Base-by-base conservation (phyloP, 2,113 vertebrate species). In the Lynx canadensis region DNA sequence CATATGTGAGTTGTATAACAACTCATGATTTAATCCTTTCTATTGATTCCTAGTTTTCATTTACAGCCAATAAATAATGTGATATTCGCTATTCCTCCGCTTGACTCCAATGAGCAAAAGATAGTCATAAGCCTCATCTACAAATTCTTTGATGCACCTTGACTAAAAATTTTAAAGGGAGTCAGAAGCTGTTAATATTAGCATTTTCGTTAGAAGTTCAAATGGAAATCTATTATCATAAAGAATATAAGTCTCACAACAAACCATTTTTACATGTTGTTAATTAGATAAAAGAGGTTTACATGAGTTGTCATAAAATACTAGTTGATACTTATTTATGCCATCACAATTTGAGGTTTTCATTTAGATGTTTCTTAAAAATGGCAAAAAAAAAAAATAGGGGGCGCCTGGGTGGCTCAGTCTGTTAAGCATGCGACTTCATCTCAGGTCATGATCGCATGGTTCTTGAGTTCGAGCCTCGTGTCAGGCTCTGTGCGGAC, bases 191-290 rank as follows among this genome's bases (percentile, higher is more conserved):
- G 0, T 29, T 57, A 86, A 97, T 23, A 15, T 76, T 69, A 66
- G 5, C 60, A 91, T 76, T 88, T 94, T 69, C 65, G 73, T 85
- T 66, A 95, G 11, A 92, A 95, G 68, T 2, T 50, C 91, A 68
- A 83, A 93, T 33, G 55, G 23, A 79, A 41, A 63, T 57, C 66
- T 81, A 50, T 50, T 74, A 7, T 50, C 36, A 85, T 12, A 19
- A 90, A 96, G 86, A 79, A 85, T 41, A 8, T 60, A 71, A 76
- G 19, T 90, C 63, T 81, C 65, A 86, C 55, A 86, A 96, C 6
- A 76, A 87, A 82, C 7, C 31, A 81, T 87, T 45, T 1, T 45
- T 94, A 36, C 2, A 68, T 60, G 9, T 78, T 93, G 4, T 29
- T 60, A 69, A 78, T 89, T 41, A 41, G 25, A 25, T 19, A 76